Conservation (phyloP, 2,113 vertebrate genomes). For the Atherinomorus stipes region DNA sequence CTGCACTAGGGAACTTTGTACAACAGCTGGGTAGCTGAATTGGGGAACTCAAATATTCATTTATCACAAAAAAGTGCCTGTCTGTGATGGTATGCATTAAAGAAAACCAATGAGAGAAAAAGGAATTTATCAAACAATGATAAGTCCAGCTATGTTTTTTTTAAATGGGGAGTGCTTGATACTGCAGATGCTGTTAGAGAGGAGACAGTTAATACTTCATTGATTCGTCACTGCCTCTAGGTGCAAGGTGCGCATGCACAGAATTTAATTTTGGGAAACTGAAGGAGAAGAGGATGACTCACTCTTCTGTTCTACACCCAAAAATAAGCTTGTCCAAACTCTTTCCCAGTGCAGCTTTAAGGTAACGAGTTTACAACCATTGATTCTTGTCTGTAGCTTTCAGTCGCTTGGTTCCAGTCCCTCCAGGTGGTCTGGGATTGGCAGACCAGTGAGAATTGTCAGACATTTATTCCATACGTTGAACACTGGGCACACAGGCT, state of each 20-base stretch:
- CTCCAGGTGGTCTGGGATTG: constrained; percentile 97
- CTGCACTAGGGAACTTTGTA: constrained; percentile 31
- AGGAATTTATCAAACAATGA: background rate
- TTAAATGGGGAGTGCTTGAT: background rate
- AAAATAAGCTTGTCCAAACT: constrained; percentile 9
- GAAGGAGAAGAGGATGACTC: constrained; percentile 12
- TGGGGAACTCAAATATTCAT: background rate
- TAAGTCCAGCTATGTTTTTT: constrained; percentile 1
- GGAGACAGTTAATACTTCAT: background rate
- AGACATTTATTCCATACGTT: constrained; percentile 99
- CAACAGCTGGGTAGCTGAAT: no score
- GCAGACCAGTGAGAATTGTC: constrained; percentile 96
- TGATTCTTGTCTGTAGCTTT: constrained; percentile 10
- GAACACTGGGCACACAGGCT: constrained; percentile 96
- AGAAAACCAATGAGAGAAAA: background rate
- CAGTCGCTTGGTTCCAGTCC: constrained; percentile 87
- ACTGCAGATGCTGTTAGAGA: constrained; percentile 2
- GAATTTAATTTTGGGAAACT: constrained; percentile 14
- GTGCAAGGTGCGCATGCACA: constrained; percentile 7
- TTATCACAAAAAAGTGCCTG: background rate
- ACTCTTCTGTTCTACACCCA: background rate
- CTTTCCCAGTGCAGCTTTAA: constrained; percentile 49
- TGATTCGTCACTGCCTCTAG: background rate
- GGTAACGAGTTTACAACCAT: constrained; percentile 13
- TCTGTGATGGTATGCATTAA: background rate